Evolutionary conservation across 2,113 vertebrate species (phyloP), one percentile per base, ranked within the genome.

Genomic region (Sander vitreus): DNA sequence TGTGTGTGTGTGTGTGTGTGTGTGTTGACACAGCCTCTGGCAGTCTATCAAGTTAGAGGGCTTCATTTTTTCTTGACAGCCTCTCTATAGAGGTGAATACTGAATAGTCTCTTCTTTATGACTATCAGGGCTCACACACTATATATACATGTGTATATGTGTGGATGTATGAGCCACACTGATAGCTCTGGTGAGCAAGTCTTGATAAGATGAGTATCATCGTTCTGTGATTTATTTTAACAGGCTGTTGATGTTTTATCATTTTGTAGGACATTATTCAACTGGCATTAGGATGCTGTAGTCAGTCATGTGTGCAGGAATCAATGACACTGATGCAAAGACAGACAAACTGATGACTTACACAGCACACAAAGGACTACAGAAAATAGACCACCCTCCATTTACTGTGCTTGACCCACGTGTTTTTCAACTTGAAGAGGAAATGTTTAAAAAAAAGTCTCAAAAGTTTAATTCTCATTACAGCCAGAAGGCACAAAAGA

Each of bases 51-150:
- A 60, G 87, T 73, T 70, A 84, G 85, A 82, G 86, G 65, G 72
- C 72, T 66, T 74, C 81, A 80, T 80, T 78, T 85, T 86, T 55
- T 65, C 83, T 85, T 83, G 83, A 80, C 74, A 83, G 67, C 50
- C 59, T 73, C 76, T 85, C 77, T 50, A 36, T 84, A 78, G 81
- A 86, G 77, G 91, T 94, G 90, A 94, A 94, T 88, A 70, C 84
- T 30, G 90, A 94, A 94, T 88, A 70, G 85, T 30, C n/a, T 73
- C 87, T 90, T 95, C 87, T 90, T 95, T 93, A 93, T 94, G 77
- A 75, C 59, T 72, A 50, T 45, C 69, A 78, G 71, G n/a, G 9
- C 21, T 48, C 3, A 2, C 53, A 65, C 39, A 67, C 78, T 72
- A 86, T 67, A 87, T 84, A 81, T 87, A 85, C 72, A 73, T 43